Evolutionary conservation across 2,797 vertebrate species (phyloP).

Genomic region (Psittacula derbiana): DNA sequence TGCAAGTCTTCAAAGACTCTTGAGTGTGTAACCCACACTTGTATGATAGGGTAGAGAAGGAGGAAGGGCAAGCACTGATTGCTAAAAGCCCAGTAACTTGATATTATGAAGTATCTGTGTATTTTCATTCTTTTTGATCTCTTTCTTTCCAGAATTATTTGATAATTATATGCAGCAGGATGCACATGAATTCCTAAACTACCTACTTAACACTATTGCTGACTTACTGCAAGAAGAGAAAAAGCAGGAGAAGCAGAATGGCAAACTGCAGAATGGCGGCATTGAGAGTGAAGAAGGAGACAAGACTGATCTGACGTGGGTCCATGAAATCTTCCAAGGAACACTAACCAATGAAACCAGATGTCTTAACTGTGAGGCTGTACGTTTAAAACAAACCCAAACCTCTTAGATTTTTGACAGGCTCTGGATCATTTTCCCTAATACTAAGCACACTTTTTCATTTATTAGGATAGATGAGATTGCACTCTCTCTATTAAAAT

Average conservation of each 20-base stretch:
- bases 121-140: neutral
- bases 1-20: neutral
- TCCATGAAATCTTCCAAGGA: constrained; percentile 95
- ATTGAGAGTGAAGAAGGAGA: constrained; percentile 79
- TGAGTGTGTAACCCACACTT: neutral
- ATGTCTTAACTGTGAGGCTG: constrained; percentile 94
- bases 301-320: constrained; percentile 89
- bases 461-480: constrained; percentile 60
- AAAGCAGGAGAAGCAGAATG: constrained; percentile 91
- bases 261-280: constrained; percentile 87
- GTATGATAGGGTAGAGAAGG: neutral
- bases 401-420: constrained; percentile 8
- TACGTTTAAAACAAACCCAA: constrained; percentile 62
- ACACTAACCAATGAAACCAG: constrained; percentile 93
- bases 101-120: neutral
- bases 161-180: constrained; percentile 96
- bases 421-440: constrained; percentile 4
- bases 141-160: constrained; percentile 83
- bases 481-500: constrained; percentile 55
- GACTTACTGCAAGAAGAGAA: constrained; percentile 93
- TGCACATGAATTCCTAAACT: constrained; percentile 92
- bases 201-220: constrained; percentile 93
- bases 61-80: neutral
- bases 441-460: constrained; percentile 10
- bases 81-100: neutral